A percentile compares a stretch with the other conserved stretches of the same genome.
Evolutionary conservation across 2,797 vertebrate genomes (phyloP).

Genomic region (Sparus aurata): DNA sequence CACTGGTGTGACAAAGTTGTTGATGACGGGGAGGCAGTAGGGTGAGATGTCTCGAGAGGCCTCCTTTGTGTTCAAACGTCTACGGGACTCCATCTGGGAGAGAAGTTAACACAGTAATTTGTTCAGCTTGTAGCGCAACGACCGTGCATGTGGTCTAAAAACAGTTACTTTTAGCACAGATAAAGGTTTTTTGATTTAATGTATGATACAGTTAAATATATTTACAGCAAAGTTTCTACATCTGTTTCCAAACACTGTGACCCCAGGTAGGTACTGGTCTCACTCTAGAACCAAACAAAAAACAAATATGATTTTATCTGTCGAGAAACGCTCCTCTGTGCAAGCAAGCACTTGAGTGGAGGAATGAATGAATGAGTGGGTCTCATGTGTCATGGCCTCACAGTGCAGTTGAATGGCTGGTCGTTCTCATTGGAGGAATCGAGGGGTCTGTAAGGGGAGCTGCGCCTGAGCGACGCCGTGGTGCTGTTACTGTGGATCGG

Average conservation of each 20-base stretch:
- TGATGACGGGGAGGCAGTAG: conserved; percentile 88
- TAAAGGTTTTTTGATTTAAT: background rate
- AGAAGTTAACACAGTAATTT: background rate
- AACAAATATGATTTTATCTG: background rate
- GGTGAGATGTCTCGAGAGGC: conserved; percentile 78
- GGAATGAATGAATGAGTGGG: conserved; percentile 18
- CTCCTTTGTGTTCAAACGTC: conserved; percentile 71
- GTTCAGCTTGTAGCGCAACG: background rate
- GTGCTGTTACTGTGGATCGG: conserved; percentile 82
- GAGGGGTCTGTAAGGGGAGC: conserved; percentile 71
- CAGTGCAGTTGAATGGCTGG: conserved; percentile 76
- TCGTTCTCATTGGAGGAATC: conserved; percentile 71
- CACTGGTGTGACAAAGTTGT: conserved; percentile 84
- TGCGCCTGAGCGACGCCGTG: conserved; percentile 74
- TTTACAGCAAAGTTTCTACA: background rate
- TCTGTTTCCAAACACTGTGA: too few relatives aligned
- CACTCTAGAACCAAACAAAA: too few relatives aligned
- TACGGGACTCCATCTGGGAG: conserved; percentile 76
- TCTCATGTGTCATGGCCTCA: conserved; percentile 71
- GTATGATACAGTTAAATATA: background rate
- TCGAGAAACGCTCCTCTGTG: background rate
- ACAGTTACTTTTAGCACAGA: background rate
- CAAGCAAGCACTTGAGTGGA: background rate
- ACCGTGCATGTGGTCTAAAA: background rate
- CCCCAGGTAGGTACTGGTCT: background rate